phyloP scores from a whole-genome alignment of 2,113 vertebrate species.

The Cottus gobio region DNA sequence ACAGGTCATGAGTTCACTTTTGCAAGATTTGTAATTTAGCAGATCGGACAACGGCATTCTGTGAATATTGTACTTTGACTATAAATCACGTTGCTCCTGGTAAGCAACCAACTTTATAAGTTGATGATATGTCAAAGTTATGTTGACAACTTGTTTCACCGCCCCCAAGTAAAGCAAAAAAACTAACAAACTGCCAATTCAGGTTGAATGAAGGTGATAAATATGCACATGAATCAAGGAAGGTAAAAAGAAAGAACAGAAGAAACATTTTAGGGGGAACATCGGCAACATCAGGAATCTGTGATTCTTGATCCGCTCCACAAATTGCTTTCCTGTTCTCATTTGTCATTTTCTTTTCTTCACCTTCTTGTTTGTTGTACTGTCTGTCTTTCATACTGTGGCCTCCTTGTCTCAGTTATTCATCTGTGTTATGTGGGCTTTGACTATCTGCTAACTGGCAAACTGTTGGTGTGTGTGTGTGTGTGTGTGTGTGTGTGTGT shows the following conservation, averaged over 20 bases:
- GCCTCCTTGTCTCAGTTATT: slow-evolving; percentile 37
- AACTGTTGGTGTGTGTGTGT: slow-evolving; percentile 8
- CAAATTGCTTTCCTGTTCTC: slow-evolving; percentile 14
- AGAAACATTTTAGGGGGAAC: neutral
- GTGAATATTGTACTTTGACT: neutral
- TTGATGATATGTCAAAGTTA: neutral
- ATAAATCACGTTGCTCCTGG: neutral
- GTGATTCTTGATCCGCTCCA: slow-evolving; percentile 37
- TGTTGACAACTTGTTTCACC: neutral
- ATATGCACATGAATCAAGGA: neutral
- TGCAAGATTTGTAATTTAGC: neutral
- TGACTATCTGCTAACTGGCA: slow-evolving; percentile 45
- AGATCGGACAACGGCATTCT: neutral
- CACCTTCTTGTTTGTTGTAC: slow-evolving; percentile 42
- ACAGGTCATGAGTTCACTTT: neutral
- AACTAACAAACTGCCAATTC: neutral
- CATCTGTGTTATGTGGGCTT: slow-evolving; percentile 32
- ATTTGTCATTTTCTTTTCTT: slow-evolving; percentile 32
- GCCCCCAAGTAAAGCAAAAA: neutral
- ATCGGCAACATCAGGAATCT: slow-evolving; percentile 12
- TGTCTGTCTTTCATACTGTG: slow-evolving; percentile 42
- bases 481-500: slow-evolving; percentile 6
- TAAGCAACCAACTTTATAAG: neutral
- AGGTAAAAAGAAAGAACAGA: neutral
- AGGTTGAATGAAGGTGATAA: neutral